Conservation (phyloP, 2,888 invertebrate species). For the Altica lythri region DNA sequence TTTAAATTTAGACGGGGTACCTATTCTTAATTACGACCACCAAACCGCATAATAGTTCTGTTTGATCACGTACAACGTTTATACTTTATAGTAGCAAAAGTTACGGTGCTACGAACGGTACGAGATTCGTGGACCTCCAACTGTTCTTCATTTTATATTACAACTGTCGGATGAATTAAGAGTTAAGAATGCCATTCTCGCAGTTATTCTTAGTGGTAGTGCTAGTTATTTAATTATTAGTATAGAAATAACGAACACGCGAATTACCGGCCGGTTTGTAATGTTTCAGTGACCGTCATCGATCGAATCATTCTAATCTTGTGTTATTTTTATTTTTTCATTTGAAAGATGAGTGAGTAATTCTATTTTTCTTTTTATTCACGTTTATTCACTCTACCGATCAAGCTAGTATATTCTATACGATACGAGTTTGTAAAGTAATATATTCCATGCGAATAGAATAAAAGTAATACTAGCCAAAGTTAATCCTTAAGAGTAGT, state of each 20-base stretch:
- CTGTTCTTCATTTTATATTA: slow-evolving; percentile 4
- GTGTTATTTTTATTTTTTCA: no score
- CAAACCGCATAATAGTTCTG: slow-evolving; percentile 1
- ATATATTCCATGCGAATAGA: no score
- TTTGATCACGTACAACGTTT: background rate
- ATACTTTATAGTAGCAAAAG: background rate
- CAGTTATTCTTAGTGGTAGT: background rate
- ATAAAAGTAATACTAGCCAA: no score
- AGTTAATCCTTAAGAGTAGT: no score
- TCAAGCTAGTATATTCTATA: no score
- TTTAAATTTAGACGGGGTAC: no score
- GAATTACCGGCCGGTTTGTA: slow-evolving; percentile 6
- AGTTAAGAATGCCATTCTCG: slow-evolving; percentile 15
- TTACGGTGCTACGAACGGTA: slow-evolving; percentile 24
- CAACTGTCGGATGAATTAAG: background rate
- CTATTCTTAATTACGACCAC: background rate
- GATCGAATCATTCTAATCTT: no score
- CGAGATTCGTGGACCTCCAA: slow-evolving; percentile 20
- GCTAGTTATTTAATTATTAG: slow-evolving; percentile 21
- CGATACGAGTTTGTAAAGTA: no score
- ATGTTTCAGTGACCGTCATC: background rate
- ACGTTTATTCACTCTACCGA: no score
- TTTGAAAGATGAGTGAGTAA: no score
- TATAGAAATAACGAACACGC: slow-evolving; percentile 3
- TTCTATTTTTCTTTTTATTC: no score